phyloP scores from a whole-genome alignment of 2,888 invertebrate genomes.

The Drosophila dives region DNA sequence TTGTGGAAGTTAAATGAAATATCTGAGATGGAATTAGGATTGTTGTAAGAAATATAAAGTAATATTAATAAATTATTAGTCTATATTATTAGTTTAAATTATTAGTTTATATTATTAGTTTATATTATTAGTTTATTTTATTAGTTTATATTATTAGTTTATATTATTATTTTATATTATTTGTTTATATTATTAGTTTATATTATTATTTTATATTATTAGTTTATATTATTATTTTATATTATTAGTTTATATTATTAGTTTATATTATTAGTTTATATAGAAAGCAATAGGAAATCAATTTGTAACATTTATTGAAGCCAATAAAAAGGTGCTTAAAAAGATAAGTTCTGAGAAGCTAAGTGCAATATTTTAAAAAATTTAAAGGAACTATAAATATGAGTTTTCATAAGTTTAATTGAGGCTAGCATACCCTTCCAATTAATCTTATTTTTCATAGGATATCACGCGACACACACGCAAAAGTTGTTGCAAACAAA shows the following conservation, averaged over 20 bases:
- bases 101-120: background rate
- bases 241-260: background rate
- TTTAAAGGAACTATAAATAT: too few relatives aligned
- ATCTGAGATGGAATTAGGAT: background rate
- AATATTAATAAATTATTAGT: background rate
- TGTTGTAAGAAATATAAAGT: background rate
- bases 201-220: background rate
- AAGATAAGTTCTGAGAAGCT: background rate
- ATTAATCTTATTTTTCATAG: background rate
- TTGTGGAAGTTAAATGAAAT: background rate
- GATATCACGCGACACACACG: conserved; percentile 18
- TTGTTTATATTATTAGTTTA: too few relatives aligned
- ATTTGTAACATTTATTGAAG: background rate
- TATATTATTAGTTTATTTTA: background rate
- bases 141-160: background rate
- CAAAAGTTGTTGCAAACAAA: conserved; percentile 29
- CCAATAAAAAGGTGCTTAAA: background rate
- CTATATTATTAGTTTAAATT: background rate
- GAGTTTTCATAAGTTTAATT: too few relatives aligned
- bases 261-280: background rate
- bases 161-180: too few relatives aligned
- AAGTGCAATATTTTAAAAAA: too few relatives aligned
- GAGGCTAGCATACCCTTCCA: background rate
- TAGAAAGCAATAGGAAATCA: background rate
- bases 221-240: background rate